Base-by-base conservation (phyloP, 1,140 invertebrate species). In the Drosophila persimilis region DNA sequence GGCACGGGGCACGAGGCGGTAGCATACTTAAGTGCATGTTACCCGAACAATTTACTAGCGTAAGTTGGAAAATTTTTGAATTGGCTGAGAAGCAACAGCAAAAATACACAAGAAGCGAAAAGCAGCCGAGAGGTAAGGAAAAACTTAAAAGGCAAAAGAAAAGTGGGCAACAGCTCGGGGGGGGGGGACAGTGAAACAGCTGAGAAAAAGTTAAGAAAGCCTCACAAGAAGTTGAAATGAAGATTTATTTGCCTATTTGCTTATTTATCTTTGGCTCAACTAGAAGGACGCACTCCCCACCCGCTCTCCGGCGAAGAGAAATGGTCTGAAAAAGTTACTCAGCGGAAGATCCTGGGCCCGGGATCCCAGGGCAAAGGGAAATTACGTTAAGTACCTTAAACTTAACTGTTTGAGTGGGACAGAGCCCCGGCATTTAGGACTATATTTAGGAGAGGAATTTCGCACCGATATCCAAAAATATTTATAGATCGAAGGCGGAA, bases 241-340 rank as follows among this genome's bases (percentile, higher is more conserved):
- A 85, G 78, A 86, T 86, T 86, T 86, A 86, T 86, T 86, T 86
- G 81, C 83, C 74, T 78, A 86, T 86, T 86, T 86, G 78, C 77
- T 86, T 86, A 86, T 86, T 86, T 86, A 86, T 86, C 78, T 88
- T 83, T 61, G 64, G 81, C 74, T 74, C 58, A 84, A 78, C 74
- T 75, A 58, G 46, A 43, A 57, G 52, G 51, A 57, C 6, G 2
- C 9, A n/a, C 55, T 15, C 24, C 41, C 46, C 20, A 0, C 24
- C 56, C 8, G 15, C 35, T 39, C 52, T 24, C 1, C 35, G 13
- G 6, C n/a, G 22, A 3, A 3, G 24, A 9, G 11, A 9, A 45
- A 13, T 20, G 50, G 59, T 48, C 15, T 31, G 41, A 8, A 67
- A 56, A 45, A 62, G 53, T 53, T 73, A 52, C 56, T 31, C 29